phyloP scores from a whole-genome alignment of 2,113 vertebrate genomes.

The Lanius ludovicianus region DNA sequence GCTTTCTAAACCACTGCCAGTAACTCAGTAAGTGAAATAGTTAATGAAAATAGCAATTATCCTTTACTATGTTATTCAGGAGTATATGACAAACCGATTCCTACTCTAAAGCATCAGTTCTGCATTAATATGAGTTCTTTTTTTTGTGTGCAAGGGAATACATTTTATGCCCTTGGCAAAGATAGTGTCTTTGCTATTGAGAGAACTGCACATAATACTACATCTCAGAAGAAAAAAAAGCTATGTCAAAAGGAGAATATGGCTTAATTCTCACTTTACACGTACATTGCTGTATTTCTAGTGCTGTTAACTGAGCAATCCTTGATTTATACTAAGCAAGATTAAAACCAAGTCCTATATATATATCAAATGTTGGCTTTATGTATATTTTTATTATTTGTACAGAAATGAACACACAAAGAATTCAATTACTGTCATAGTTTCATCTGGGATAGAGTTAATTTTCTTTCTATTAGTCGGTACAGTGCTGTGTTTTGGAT shows the following conservation, averaged over 20 bases:
- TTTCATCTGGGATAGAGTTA: neutral
- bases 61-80: neutral
- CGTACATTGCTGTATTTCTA: neutral
- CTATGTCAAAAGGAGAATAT: neutral
- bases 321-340: neutral
- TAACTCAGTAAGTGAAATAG: neutral
- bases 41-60: conserved; percentile 15
- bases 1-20: neutral
- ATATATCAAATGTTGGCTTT: neutral
- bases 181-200: neutral
- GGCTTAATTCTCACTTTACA: neutral
- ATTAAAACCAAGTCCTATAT: neutral
- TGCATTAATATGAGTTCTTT: neutral
- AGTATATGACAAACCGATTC: neutral
- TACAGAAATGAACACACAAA: neutral
- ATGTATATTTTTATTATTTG: neutral
- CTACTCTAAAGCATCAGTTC: neutral
- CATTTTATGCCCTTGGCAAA: neutral
- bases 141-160: neutral
- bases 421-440: neutral
- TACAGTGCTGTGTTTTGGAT: neutral
- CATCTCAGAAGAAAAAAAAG: neutral
- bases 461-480: rapidly evolving
- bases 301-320: neutral
- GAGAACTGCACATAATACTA: neutral